A percentile compares a stretch with the other conserved stretches of the same genome.
Conservation (phyloP, 1,140 invertebrate species). For the Drosophila serrata region DNA sequence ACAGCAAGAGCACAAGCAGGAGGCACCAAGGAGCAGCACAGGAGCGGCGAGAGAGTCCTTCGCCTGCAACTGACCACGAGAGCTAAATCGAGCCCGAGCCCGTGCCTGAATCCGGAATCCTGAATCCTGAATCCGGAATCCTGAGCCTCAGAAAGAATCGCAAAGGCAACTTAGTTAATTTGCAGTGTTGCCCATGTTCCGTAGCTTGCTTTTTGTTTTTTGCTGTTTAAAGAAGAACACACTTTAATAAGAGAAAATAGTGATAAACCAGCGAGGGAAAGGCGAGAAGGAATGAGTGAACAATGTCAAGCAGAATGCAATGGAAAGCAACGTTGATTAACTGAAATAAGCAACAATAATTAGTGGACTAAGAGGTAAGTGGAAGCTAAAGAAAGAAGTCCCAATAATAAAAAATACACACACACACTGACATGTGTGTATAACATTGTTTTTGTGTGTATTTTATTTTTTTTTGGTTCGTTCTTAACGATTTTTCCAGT, state of each 20-base stretch:
- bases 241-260: neutral
- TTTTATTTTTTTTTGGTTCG: constrained; percentile 28
- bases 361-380: constrained; percentile 37
- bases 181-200: neutral
- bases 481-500: constrained; percentile 85
- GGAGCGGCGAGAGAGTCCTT: constrained; percentile 20
- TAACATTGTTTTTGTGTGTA: constrained; percentile 51
- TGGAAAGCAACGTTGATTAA: constrained; percentile 7
- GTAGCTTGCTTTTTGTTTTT: constrained; percentile 3
- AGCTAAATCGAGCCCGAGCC: constrained; percentile 15
- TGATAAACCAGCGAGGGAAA: neutral
- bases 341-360: constrained; percentile 29
- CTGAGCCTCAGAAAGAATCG: neutral
- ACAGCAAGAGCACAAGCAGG: constrained; percentile 30
- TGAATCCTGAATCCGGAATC: too few species aligned
- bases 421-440: constrained; percentile 43
- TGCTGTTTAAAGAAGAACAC: constrained; percentile 18
- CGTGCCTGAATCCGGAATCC: neutral
- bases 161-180: constrained; percentile 10
- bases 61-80: constrained; percentile 37
- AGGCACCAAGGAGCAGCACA: constrained; percentile 2
- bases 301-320: constrained; percentile 22
- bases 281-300: constrained; percentile 1
- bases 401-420: constrained; percentile 4
- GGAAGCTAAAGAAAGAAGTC: neutral